These are phyloP conservation scores for Drosophila austrosaltans DNA, from an alignment of 2,888 invertebrate species.

Conservation along the genomic window DNA sequence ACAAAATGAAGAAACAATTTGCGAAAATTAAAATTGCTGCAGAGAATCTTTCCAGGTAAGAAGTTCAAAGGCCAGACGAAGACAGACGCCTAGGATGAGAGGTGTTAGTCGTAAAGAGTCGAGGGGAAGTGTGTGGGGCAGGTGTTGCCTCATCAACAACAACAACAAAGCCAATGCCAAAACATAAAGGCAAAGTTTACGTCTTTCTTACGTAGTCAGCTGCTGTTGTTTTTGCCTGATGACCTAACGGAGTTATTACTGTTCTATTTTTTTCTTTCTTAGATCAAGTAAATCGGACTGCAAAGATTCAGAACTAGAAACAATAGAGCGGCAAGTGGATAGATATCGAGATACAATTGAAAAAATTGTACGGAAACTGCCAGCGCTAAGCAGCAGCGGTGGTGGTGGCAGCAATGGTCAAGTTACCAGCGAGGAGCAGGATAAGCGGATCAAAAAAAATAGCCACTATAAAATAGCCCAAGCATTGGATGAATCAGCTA, in stretches of 20 bases:
- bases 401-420: conserved; percentile 64
- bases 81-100: conserved; percentile 15
- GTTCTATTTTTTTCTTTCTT: conserved; percentile 10
- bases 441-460: conserved; percentile 92
- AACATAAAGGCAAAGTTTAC: conserved; percentile 54
- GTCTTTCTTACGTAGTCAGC: conserved; percentile 42
- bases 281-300: conserved; percentile 70
- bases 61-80: conserved; percentile 71
- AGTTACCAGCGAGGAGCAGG: conserved; percentile 85
- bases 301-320: conserved; percentile 82
- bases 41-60: conserved; percentile 83
- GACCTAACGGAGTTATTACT: conserved; percentile 63
- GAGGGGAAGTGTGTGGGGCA: conserved; percentile 25
- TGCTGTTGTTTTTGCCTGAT: conserved; percentile 42
- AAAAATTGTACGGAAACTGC: conserved; percentile 83
- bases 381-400: conserved; percentile 71
- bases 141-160: conserved; percentile 72
- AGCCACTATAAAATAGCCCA: conserved; percentile 92
- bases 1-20: conserved; percentile 83
- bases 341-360: conserved; percentile 83
- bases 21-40: conserved; percentile 84
- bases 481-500: conserved; percentile 89
- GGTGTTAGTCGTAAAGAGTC: background rate
- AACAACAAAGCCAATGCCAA: conserved; percentile 51
- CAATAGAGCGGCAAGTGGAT: conserved; percentile 82